These are phyloP conservation scores for Lepus townsendii DNA, from an alignment of 2,797 vertebrate genomes.

Conservation along the genomic window DNA sequence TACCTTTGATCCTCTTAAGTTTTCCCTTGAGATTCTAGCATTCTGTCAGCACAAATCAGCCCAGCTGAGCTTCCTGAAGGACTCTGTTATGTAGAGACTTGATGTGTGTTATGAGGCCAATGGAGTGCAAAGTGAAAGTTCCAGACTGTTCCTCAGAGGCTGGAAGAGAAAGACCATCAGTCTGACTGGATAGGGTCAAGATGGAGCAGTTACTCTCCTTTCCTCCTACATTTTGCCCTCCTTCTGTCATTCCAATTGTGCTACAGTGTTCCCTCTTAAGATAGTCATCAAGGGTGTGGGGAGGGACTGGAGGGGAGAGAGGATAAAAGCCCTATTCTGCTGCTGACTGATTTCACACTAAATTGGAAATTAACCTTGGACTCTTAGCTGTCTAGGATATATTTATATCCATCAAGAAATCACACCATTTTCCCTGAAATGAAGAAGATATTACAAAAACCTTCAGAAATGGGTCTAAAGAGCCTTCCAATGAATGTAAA, in stretches of 20 bases:
- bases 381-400: background rate
- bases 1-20: conserved; percentile 2
- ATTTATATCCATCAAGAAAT: conserved; percentile 58
- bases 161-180: background rate
- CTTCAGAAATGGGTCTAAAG: conserved; percentile 17
- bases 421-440: conserved; percentile 33
- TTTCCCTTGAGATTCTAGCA: background rate
- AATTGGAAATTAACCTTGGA: conserved; percentile 54
- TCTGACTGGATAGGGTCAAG: background rate
- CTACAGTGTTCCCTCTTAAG: background rate
- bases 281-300: background rate
- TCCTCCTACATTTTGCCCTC: background rate
- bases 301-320: background rate
- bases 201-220: background rate
- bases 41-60: conserved; percentile 4
- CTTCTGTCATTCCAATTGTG: conserved; percentile 7
- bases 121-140: background rate
- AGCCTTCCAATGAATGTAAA: conserved; percentile 46
- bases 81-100: conserved; percentile 30
- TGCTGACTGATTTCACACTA: conserved; percentile 32
- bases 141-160: conserved; percentile 24
- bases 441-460: conserved; percentile 19
- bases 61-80: conserved; percentile 46
- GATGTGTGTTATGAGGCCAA: background rate
- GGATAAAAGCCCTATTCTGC: background rate